Conservation (phyloP, 2,888 invertebrate species). For the Saturnia japonica region DNA sequence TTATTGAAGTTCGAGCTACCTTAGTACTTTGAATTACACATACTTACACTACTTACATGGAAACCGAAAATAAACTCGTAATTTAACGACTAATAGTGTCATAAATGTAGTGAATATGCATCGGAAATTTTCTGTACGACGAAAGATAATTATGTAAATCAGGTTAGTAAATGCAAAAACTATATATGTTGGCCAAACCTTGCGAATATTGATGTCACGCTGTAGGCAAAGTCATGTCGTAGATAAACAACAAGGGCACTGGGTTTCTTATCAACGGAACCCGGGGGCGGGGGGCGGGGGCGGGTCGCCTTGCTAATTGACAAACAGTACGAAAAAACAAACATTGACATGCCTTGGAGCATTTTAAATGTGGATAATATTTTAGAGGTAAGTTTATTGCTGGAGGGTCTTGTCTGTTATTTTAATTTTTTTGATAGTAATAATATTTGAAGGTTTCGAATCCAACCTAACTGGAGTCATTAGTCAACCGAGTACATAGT, state of each 20-base stretch:
- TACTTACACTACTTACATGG: neutral
- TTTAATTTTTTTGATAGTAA: neutral
- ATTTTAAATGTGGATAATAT: conserved; percentile 18
- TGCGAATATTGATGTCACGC: conserved; percentile 35
- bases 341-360: conserved; percentile 22
- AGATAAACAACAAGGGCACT: conserved; percentile 45
- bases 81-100: conserved; percentile 31
- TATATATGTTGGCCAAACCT: conserved; percentile 29
- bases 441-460: neutral
- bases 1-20: neutral
- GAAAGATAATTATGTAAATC: conserved; percentile 58
- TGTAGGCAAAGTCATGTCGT: conserved; percentile 40
- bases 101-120: conserved; percentile 36
- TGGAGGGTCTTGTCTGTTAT: neutral
- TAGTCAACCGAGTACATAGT: neutral
- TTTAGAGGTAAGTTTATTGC: conserved; percentile 14
- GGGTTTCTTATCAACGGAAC: conserved; percentile 45
- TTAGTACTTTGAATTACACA: neutral
- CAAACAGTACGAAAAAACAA: conserved; percentile 34
- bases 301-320: conserved; percentile 38
- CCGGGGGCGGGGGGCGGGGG: conserved; percentile 34
- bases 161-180: conserved; percentile 31
- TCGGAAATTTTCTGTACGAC: conserved; percentile 40
- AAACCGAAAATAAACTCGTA: conserved; percentile 31
- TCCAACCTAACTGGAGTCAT: neutral